Base-by-base conservation (phyloP, 2,113 vertebrate species). In the Tautogolabrus adspersus region DNA sequence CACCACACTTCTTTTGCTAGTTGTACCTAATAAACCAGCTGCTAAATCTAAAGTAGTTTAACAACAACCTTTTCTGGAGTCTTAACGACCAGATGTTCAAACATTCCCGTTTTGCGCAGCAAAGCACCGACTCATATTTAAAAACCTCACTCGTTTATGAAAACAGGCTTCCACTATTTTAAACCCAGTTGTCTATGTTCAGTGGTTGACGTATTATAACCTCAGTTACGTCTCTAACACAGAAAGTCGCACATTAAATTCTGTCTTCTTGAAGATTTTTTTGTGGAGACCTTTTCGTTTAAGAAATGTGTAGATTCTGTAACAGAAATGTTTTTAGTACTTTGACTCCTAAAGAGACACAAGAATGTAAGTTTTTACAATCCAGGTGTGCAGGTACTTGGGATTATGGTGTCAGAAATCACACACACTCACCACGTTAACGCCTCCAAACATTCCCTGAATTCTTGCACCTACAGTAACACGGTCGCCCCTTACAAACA, bases 41-140 rank as follows among this genome's bases (percentile, higher is more conserved):
- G 26, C 26, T 26, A 26, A 26, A 26, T 26, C 26, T 26, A 26
- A 26, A 26, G 22, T 19, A 22, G 23, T 18, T 62, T 8, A 57
- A 16, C 42, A 56, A 26, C 22, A 5, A 70, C 47, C 16, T 60
- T 61, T 34, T 44, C 15, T 18, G 51, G 34, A 71, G 30, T 15
- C 19, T 16, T 59, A 59, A 44, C 13, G 23, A 52, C 44, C 78
- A 85, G 72, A 60, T 79, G 71, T 72, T 59, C 37, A 46, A 23
- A 13, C 8, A 55, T 34, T 61, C 11, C 46, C 13, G 10, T 26
- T 59, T 40, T 44, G 44, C 15, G 8, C n/a, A 56, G 44, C 11
- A 57, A 23, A 10, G 30, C 49, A 72, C 30, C 18, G 22, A 44
- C 52, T 75, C 54, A 54, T 16, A 66, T 56, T 19, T 8, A 19